Percentiles rank a stretch among this genome's conserved stretches.
Evolutionary conservation across 2,113 vertebrate genomes (phyloP).

Genomic region (Clarias gariepinus): DNA sequence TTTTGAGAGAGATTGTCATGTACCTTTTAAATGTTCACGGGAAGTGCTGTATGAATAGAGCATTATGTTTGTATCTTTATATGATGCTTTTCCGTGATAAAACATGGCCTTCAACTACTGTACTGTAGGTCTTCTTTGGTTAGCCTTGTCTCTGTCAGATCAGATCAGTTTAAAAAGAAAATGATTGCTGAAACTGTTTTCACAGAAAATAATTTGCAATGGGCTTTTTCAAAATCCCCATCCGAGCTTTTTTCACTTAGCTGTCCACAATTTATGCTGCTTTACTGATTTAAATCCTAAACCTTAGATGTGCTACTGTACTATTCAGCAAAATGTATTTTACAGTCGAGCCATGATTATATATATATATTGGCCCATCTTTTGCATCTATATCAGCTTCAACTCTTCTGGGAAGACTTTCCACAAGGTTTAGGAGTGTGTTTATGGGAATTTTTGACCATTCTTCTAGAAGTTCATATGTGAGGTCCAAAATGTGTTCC

Average conservation of each 20-base stretch:
- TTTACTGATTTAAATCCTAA: conserved; percentile 26
- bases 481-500: too few relatives aligned
- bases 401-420: too few relatives aligned
- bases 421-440: too few relatives aligned
- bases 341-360: neutral
- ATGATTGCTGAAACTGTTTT: conserved; percentile 39
- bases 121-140: conserved; percentile 11
- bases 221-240: neutral
- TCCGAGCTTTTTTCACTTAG: neutral
- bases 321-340: neutral
- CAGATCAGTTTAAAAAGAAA: conserved; percentile 32
- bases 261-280: conserved; percentile 1
- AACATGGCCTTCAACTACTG: conserved; percentile 1
- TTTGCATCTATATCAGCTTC: too few relatives aligned
- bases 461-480: too few relatives aligned
- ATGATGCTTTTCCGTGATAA: conserved; percentile 22
- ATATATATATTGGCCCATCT: neutral
- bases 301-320: neutral
- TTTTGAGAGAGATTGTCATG: conserved; percentile 18
- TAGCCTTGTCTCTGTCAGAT: conserved; percentile 34
- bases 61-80: neutral
- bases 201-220: conserved; percentile 22
- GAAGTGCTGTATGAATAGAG: neutral
- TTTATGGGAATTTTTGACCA: too few relatives aligned
- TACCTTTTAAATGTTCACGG: conserved; percentile 44